A percentile compares a stretch with the other conserved stretches of the same genome.
These are phyloP conservation scores for Epicampocera succincta DNA, from an alignment of 2,888 invertebrate species.

Conservation along the genomic window DNA sequence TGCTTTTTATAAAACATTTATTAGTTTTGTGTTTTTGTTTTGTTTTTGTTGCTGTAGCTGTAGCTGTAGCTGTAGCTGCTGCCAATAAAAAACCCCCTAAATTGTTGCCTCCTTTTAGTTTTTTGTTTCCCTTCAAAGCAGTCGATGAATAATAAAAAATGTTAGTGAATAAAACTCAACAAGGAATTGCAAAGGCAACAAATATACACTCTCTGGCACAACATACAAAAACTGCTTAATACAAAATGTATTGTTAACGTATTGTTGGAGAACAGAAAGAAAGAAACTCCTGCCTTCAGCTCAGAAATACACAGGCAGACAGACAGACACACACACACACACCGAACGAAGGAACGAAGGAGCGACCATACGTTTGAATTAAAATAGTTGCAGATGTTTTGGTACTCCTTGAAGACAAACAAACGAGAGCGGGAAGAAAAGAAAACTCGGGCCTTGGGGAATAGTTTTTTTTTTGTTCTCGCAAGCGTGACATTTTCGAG, in stretches of 20 bases:
- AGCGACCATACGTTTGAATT: conserved; percentile 30
- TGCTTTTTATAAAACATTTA: conserved; percentile 7
- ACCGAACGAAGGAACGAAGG: not conserved
- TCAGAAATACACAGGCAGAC: conserved; percentile 25
- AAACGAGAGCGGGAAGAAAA: conserved; percentile 11
- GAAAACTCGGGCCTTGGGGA: not conserved
- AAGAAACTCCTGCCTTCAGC: conserved; percentile 38
- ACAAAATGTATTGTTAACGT: conserved; percentile 65
- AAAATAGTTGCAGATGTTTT: conserved; percentile 65
- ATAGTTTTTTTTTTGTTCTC: not conserved
- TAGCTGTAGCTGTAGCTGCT: conserved; percentile 31
- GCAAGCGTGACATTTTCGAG: too few species aligned
- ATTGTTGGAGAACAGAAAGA: conserved; percentile 33
- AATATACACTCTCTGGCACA: not conserved
- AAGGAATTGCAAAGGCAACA: conserved; percentile 43
- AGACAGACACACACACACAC: conserved; percentile 2
- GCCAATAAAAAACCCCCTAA: conserved; percentile 52
- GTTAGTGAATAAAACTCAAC: conserved; percentile 34
- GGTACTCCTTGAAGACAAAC: conserved; percentile 61
- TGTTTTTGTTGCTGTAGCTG: conserved; percentile 15
- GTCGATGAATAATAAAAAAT: conserved; percentile 55
- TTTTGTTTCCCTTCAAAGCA: conserved; percentile 25
- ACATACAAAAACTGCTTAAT: conserved; percentile 50
- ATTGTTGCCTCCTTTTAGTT: conserved; percentile 50
- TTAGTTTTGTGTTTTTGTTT: conserved; percentile 6